Base-by-base conservation (phyloP, 2,888 invertebrate species). In the Teleogryllus oceanicus region DNA sequence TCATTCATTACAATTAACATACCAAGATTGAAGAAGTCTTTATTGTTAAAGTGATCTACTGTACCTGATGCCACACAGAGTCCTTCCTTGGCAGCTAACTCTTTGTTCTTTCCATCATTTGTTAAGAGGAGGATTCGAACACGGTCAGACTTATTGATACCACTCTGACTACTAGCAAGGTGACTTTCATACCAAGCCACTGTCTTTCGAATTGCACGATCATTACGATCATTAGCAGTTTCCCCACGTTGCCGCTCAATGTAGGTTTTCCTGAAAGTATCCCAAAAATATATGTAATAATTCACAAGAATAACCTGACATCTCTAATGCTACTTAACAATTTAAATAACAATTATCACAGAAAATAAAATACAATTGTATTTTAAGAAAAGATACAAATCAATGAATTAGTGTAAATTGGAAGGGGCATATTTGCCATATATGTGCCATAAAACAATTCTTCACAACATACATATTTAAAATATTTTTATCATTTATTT, bases 211-310 rank as follows among this genome's bases (percentile, higher is more conserved):
- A 98, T 97, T 12, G 97, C 96, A 84, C 97, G 89, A 86, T 97
- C 96, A 89, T 98, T 97, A 82, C 97, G 91, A 86, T 98, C 97
- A 88, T 98, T 98, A 76, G 91, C 88, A 24, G 92, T 91, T 87
- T 98, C 98, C 12, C 93, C 93, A 11, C 94, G 92, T 80, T 92
- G 88, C 79, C 96, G 90, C 85, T 94, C 94, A 1, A 96, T 89
- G 86, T 95, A 98, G 0, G 98, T 98, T 82, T 96, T 95, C 85
- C 96, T 97, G 78, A 49, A 51, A 62, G 16, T 5, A 8, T 37
- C 5, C 37, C 37, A 37, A 37, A 3, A 37, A 8, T 37, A 37
- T 37, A 37, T 0, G n/a, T n/a, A 37, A 37, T 37, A 37, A 37
- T 37, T 37, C 1, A 37, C 37, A 8, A 37, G 37, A 37, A 8